Conservation (phyloP, 2,888 invertebrate genomes). For the Ditylenchus weischeri region DNA sequence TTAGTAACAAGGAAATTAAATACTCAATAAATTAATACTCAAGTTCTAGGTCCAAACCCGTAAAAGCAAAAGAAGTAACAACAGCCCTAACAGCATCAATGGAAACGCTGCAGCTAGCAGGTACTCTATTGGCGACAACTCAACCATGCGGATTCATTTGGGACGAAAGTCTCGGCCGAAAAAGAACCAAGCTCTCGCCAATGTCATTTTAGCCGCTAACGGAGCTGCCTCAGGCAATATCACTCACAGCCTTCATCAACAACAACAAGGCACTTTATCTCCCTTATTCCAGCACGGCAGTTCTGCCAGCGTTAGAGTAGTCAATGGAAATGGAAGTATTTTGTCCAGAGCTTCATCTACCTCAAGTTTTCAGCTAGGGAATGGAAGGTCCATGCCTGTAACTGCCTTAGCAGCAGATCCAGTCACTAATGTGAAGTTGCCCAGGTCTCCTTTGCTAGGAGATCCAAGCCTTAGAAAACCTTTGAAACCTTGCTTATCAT, state of each 20-base stretch:
- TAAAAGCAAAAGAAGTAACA: slow-evolving; percentile 18
- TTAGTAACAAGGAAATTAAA: no score
- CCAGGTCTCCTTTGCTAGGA: background rate
- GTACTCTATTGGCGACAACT: slow-evolving; percentile 18
- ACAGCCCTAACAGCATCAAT: slow-evolving; percentile 2
- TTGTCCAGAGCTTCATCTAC: background rate
- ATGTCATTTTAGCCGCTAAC: slow-evolving; percentile 27
- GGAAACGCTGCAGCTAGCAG: slow-evolving; percentile 12
- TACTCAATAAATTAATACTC: no score
- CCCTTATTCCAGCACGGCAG: no score
- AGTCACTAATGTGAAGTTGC: no score
- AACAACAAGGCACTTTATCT: background rate
- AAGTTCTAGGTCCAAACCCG: slow-evolving; percentile 7
- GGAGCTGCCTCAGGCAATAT: slow-evolving; percentile 13
- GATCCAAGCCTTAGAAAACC: background rate
- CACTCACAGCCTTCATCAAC: no score
- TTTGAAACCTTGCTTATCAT: background rate
- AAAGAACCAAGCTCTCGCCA: slow-evolving; percentile 14
- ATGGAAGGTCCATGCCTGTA: no score
- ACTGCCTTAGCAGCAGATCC: no score
- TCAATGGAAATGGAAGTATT: background rate
- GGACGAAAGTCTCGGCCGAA: slow-evolving; percentile 32
- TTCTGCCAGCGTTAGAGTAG: background rate
- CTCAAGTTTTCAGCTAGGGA: background rate
- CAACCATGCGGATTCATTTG: slow-evolving; percentile 53